phyloP scores from a whole-genome alignment of 1,140 invertebrate species.

The Aphidius gifuensis region DNA sequence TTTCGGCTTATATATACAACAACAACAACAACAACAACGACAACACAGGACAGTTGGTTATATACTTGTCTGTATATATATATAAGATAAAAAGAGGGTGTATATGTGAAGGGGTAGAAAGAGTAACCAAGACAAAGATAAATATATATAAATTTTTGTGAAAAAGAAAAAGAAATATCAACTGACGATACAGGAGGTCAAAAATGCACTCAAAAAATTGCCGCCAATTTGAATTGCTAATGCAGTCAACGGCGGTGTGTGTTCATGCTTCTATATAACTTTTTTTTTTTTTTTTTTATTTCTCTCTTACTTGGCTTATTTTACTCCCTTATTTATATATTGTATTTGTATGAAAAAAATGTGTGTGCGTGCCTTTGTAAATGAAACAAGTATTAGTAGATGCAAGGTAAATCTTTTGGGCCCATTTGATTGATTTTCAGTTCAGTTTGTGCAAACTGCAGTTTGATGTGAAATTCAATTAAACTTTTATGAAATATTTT shows the following conservation, averaged over 20 bases:
- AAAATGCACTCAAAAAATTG: constrained; percentile 58
- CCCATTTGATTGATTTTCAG: no score
- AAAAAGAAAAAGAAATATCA: no score
- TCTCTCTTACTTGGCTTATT: constrained; percentile 2
- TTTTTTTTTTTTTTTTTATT: constrained; percentile 7
- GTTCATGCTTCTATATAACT: constrained; percentile 15
- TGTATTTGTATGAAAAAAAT: no score
- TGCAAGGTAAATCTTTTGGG: no score
- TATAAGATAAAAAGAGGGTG: constrained; percentile 2
- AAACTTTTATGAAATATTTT: no score
- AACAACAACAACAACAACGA: not conserved
- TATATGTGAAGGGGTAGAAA: constrained; percentile 28
- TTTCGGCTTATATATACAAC: constrained; percentile 43
- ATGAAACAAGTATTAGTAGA: no score
- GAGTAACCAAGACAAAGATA: constrained; percentile 4
- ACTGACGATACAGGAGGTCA: constrained; percentile 55
- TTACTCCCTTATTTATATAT: constrained; percentile 5
- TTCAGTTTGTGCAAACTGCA: no score
- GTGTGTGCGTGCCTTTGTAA: no score
- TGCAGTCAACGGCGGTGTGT: constrained; percentile 34
- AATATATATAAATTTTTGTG: no score
- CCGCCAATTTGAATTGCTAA: constrained; percentile 59
- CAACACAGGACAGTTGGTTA: constrained; percentile 1
- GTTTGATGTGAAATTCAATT: no score
- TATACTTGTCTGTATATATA: no score